phyloP scores from a whole-genome alignment of 2,888 invertebrate species.

The Agriopis marginaria region DNA sequence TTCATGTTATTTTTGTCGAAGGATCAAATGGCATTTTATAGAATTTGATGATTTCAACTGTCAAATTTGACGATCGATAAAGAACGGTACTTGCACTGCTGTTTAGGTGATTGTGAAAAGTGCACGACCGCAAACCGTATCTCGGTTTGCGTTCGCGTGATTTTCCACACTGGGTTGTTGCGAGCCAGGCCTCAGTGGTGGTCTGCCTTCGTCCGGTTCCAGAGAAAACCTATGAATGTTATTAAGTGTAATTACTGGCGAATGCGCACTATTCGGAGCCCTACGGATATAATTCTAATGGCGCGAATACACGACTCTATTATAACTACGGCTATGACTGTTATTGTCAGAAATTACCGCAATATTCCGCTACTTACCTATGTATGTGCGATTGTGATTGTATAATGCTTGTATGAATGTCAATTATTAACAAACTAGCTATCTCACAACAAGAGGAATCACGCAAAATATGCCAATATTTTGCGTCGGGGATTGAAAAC shows the following conservation, averaged over 20 bases:
- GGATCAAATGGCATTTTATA: too few species aligned
- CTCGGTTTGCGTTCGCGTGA: too few species aligned
- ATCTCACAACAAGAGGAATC: too few species aligned
- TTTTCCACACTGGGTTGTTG: neutral
- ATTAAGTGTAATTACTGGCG: constrained; percentile 1
- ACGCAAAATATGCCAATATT: too few species aligned
- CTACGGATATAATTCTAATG: constrained; percentile 8
- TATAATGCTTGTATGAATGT: neutral
- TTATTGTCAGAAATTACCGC: neutral
- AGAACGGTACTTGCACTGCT: too few species aligned
- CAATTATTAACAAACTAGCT: neutral
- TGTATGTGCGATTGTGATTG: neutral
- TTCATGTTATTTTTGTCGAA: too few species aligned
- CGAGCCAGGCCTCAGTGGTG: neutral
- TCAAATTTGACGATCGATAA: too few species aligned
- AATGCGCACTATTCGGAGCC: constrained; percentile 10
- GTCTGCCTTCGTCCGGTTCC: neutral
- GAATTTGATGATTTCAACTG: too few species aligned
- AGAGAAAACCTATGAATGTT: constrained; percentile 11
- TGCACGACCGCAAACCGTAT: too few species aligned
- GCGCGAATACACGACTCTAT: constrained; percentile 2
- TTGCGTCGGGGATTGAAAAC: too few species aligned
- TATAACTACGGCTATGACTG: neutral
- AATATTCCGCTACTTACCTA: neutral
- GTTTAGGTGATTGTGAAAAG: too few species aligned